Conservation (phyloP, 1,140 invertebrate genomes). For the Formica exsecta region DNA sequence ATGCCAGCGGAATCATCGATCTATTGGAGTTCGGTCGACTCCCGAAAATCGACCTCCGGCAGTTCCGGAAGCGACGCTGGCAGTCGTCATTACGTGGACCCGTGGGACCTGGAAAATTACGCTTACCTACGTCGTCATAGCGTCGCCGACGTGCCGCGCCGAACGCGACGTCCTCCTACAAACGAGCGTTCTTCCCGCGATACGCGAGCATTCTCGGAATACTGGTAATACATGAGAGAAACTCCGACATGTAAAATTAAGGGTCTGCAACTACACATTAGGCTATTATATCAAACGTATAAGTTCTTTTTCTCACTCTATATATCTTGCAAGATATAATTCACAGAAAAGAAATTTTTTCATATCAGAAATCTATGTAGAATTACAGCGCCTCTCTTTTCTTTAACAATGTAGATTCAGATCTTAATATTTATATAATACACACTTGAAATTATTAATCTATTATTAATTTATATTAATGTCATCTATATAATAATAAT, state of each 20-base stretch:
- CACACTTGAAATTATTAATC: too few species aligned
- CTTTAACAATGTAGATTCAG: too few species aligned
- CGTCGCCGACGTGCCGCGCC: slow-evolving; percentile 85
- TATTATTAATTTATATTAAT: too few species aligned
- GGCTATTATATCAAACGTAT: too few species aligned
- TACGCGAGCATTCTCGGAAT: slow-evolving; percentile 77
- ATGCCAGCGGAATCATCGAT: slow-evolving; percentile 83
- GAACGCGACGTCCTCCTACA: slow-evolving; percentile 84
- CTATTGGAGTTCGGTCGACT: slow-evolving; percentile 85
- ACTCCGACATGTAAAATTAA: not conserved
- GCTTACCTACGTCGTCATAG: slow-evolving; percentile 88
- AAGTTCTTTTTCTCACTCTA: too few species aligned
- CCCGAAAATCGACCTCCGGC: slow-evolving; percentile 81
- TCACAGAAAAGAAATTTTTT: too few species aligned
- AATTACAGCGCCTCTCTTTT: too few species aligned
- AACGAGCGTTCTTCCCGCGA: slow-evolving; percentile 70
- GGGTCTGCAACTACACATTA: too few species aligned
- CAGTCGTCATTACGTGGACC: slow-evolving; percentile 89
- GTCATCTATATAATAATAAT: too few species aligned
- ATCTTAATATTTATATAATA: too few species aligned
- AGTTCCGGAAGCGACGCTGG: slow-evolving; percentile 67
- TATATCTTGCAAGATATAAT: too few species aligned
- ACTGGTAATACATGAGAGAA: slow-evolving; percentile 75
- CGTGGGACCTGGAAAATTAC: slow-evolving; percentile 91
- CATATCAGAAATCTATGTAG: too few species aligned